Base-by-base conservation (phyloP, 2,113 vertebrate species). In the Camelus bactrianus region DNA sequence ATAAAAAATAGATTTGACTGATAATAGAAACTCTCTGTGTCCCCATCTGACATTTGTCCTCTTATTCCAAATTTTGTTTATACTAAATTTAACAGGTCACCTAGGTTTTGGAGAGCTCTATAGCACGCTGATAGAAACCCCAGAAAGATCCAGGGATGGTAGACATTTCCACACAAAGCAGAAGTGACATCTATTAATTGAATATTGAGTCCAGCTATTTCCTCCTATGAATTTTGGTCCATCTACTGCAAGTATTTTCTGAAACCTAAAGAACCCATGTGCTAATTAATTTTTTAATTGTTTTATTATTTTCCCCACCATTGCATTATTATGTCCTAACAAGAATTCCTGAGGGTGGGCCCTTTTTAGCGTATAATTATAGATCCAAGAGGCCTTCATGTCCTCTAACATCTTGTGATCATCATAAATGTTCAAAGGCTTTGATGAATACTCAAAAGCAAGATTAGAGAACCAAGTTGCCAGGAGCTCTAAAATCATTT, bases 361-460 rank as follows among this genome's bases (percentile, higher is more conserved):
- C 12, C 15, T 87, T 92, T 90, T 58, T 32, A 46, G 52, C 48
- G 28, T 46, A 32, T 85, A 96, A 97, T 86, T 89, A 75, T 9
- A 93, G 62, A 92, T 75, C 64, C 54, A 89, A 96, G 83, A 76
- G 48, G 28, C 3, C 79, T 92, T 94, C 72, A 35, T 80, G 87
- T 89, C 73, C 62, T 94, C 56, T 86, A 75, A 79, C 7, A 67
- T 92, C 11, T 1, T 84, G 30, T 81, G 75, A 72, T 94, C 48
- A 58, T 62, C 62, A 30, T 67, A 93, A 92, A 90, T 87, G 77
- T 92, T 95, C 82, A 84, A 96, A 83, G 46, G 19, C 82, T 95
- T 93, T 97, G 92, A 96, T 89, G 28, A 94, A 95, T 89, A 65
- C 83, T 90, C 69, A 77, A 88, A 94, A 95, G 85, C 42, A 89